Evolutionary conservation across 2,113 vertebrate species (phyloP), one percentile per base, ranked within the genome.

Genomic region (Sebastes fasciatus): DNA sequence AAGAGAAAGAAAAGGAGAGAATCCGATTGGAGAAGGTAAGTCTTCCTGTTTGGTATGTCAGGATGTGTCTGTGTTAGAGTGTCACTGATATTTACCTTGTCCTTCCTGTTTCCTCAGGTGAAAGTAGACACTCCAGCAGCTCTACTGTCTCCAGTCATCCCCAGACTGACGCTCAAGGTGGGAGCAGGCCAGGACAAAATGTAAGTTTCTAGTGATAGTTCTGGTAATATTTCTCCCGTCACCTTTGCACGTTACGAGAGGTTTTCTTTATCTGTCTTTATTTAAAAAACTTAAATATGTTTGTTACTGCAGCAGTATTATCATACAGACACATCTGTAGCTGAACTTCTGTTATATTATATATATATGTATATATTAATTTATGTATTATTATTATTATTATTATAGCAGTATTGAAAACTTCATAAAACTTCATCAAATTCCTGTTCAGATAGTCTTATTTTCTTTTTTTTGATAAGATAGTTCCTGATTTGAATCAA

Each of bases 121-220:
- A 99, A 98, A 92, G 94, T 95, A 78, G 98, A 97, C 73, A 92
- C 96, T 69, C 95, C 97, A 19, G 90, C 93, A 75, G 94, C 95
- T 1, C 90, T 96, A 42, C 96, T 96, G 0, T 99, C 98, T 80
- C 98, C 98, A 0, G 98, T 99, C 90, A 99, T 99, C 86, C 98
- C 98, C 90, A 96, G 98, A 77, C 93, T 99, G 91, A 99, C 98
- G 3, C 95, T 99, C 74, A 94, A 97, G 92, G 98, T 99, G 80
- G 98, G 98, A 34, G 97, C 98, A 64, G 98, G 98, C 68, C 98
- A 99, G 92, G 98, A 99, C 96, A 99, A 99, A 90, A 99, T 99
- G 98, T 99, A 93, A 98, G 97, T 74, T 80, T 64, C 4, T 11
- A 4, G 12, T n/a, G 8, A 14, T 2, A 11, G 19, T 26, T 42